Evolutionary conservation across 2,113 vertebrate genomes (phyloP).

Genomic region (Pteronura brasiliensis): DNA sequence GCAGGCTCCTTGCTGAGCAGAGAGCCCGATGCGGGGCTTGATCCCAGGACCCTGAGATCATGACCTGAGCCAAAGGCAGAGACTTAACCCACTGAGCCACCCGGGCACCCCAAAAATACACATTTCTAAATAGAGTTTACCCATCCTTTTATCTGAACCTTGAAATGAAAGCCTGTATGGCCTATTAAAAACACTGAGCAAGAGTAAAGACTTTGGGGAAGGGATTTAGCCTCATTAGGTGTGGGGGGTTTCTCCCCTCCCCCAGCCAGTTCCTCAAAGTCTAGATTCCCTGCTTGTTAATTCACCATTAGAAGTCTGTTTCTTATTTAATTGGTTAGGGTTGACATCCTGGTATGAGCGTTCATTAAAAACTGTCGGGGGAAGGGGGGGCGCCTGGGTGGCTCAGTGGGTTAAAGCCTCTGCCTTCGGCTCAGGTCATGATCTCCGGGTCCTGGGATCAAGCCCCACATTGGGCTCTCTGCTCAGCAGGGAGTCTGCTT

Average conservation of each 20-base stretch:
- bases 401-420: too few species aligned
- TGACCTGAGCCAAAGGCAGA: too few species aligned
- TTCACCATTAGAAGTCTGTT: background rate
- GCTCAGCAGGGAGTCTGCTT: too few species aligned
- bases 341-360: background rate
- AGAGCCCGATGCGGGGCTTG: too few species aligned
- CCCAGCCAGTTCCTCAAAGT: background rate
- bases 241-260: background rate
- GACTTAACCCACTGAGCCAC: too few species aligned
- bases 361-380: background rate
- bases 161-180: background rate
- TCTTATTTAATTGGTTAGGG: background rate
- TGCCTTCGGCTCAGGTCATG: too few species aligned
- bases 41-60: too few species aligned
- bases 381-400: too few species aligned
- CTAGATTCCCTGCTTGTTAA: background rate
- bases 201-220: background rate
- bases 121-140: background rate
- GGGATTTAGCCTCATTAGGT: background rate
- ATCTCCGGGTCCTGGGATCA: too few species aligned
- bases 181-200: background rate
- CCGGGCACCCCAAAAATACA: background rate
- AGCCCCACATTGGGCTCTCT: too few species aligned
- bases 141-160: background rate
- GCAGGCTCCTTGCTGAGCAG: too few species aligned